Conservation (phyloP, 2,113 vertebrate genomes). For the Alces alces region DNA sequence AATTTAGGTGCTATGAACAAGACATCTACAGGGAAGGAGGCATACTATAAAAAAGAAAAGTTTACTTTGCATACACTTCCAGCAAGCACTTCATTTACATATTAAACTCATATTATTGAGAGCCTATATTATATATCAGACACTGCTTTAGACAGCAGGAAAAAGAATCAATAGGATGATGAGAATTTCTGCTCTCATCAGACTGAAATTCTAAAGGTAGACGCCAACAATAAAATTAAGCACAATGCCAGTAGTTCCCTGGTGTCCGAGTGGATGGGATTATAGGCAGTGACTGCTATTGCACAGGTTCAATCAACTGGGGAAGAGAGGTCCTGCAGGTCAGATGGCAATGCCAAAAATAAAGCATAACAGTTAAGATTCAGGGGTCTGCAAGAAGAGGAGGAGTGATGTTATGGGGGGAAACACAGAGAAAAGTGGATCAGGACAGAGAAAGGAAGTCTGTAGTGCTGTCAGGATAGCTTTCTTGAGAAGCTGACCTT, state of each 20-base stretch:
- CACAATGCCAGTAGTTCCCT: neutral
- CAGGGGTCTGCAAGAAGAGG: neutral
- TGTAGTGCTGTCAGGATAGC: neutral
- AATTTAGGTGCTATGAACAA: neutral
- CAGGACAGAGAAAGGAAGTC: neutral
- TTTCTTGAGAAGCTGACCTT: neutral
- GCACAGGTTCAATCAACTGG: neutral
- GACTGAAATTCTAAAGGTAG: neutral
- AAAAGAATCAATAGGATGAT: neutral
- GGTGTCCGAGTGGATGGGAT: neutral
- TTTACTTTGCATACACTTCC: neutral
- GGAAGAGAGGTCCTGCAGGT: neutral
- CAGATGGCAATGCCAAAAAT: neutral
- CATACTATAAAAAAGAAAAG: neutral
- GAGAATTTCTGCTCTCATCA: neutral
- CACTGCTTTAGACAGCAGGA: neutral
- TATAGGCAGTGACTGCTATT: neutral
- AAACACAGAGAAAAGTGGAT: neutral
- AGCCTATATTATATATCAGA: neutral
- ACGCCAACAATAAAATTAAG: neutral
- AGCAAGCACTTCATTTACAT: neutral
- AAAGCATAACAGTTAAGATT: neutral
- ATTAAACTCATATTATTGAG: neutral
- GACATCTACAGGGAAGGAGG: neutral
- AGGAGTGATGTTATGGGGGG: neutral